Evolutionary conservation across 2,888 invertebrate species (phyloP), one percentile per base, ranked within the genome.

Genomic region (Lasioglossum lativentre): DNA sequence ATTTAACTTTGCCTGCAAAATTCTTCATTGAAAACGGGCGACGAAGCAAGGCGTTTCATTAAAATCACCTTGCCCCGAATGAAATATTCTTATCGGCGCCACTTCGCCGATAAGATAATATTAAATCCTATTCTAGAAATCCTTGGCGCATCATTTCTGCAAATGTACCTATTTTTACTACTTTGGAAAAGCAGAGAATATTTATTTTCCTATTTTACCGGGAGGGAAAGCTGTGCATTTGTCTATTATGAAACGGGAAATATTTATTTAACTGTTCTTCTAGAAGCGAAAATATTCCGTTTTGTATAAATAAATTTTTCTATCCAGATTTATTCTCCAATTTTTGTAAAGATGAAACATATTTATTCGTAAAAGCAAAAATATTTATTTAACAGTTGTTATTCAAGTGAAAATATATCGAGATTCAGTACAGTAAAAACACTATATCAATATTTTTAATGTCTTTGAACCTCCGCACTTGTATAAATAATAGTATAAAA

Each of bases 1-100:
- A 27, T 40, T 71, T 71, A 71, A 71, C 27, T 71, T 42, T 71
- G 12, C 71, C 71, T 12, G 42, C 4, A 4, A 70, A 70, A 70
- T 70, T 70, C 23, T 40, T 40, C 38, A 40, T 38, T 40, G 70
- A 70, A 23, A 70, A n/a, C 38, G 23, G 40, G 70, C 40, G 40
- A n/a, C 23, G 38, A 38, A 40, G 40, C 70, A n/a, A 23, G 40
- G n/a, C 40, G 40, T 40, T 70, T 40, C 70, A 70, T 40, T 70
- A 70, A 40, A 40, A 70, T 70, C 70, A 38, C 38, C 70, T 40
- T 5, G n/a, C 14, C 40, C n/a, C 40, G 12, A n/a, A n/a, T 40
- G n/a, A 34, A 34, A 68, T 68, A 38, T 38, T 10, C 30, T 68
- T 34, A 34, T 68, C 66, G 10, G 30, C 66, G 19, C 23, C 10